These are phyloP conservation scores for Chrysoperla carnea DNA, from an alignment of 1,140 invertebrate genomes.

Conservation along the genomic window DNA sequence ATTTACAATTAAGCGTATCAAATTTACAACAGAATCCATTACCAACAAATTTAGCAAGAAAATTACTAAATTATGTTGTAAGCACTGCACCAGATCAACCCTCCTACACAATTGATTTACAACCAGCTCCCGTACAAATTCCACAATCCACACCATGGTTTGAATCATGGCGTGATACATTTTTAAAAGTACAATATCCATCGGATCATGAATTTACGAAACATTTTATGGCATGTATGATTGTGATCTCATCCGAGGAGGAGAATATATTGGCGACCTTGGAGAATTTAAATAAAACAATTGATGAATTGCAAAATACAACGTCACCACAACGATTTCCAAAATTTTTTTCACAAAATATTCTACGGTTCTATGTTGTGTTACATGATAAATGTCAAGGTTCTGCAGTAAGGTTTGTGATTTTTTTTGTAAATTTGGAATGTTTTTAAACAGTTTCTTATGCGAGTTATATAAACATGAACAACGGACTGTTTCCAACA, in stretches of 20 bases:
- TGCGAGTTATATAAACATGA: neutral
- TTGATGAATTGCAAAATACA: slow-evolving; percentile 58
- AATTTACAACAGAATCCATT: slow-evolving; percentile 66
- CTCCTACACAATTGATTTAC: slow-evolving; percentile 30
- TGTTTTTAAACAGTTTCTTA: slow-evolving; percentile 4
- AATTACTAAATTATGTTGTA: slow-evolving; percentile 76
- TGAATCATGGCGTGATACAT: slow-evolving; percentile 85
- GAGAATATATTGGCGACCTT: slow-evolving; percentile 64
- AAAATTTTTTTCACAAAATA: slow-evolving; percentile 80
- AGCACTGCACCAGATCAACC: slow-evolving; percentile 48
- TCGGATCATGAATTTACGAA: slow-evolving; percentile 92
- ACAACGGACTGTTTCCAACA: no score
- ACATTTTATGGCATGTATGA: slow-evolving; percentile 79
- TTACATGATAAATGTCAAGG: slow-evolving; percentile 49
- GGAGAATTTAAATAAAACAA: slow-evolving; percentile 53
- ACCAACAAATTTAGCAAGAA: slow-evolving; percentile 65
- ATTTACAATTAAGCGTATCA: slow-evolving; percentile 61
- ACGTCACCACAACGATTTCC: slow-evolving; percentile 51
- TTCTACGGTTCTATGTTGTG: slow-evolving; percentile 78
- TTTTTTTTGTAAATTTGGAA: slow-evolving; percentile 4
- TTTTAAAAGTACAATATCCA: slow-evolving; percentile 73
- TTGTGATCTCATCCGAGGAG: slow-evolving; percentile 70
- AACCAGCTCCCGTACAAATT: slow-evolving; percentile 36
- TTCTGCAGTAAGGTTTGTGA: slow-evolving; percentile 11
- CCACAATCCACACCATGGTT: slow-evolving; percentile 82